These are phyloP conservation scores for Aurelia coerulea DNA, from an alignment of 30 jellyfish, hydroid and myxozoan genomes.

Conservation along the genomic window DNA sequence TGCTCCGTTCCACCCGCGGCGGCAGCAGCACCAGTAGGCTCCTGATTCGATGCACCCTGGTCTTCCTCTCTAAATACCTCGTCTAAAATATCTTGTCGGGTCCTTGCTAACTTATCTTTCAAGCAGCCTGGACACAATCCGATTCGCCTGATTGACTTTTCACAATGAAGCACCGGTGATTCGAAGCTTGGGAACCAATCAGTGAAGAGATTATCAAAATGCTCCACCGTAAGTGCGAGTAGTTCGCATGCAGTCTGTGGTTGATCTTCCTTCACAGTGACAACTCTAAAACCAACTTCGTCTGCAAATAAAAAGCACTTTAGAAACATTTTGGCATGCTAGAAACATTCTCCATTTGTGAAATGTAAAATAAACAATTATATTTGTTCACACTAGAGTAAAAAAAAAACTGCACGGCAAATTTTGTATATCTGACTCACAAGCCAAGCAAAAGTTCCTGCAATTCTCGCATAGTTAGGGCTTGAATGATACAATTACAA, in stretches of 20 bases:
- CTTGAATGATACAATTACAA: too few relatives aligned
- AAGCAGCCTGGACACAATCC: slow-evolving; percentile 91
- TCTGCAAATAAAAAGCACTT: background rate
- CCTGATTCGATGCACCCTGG: too few relatives aligned
- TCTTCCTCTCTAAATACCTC: background rate
- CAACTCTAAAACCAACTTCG: slow-evolving; percentile 79
- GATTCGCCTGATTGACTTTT: slow-evolving; percentile 60
- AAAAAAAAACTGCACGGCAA: too few relatives aligned
- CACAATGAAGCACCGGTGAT: slow-evolving; percentile 62
- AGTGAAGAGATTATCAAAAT: slow-evolving; percentile 79
- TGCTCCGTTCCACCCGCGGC: too few relatives aligned
- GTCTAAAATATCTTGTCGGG: background rate
- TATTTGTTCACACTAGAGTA: too few relatives aligned
- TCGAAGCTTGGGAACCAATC: slow-evolving; percentile 90
- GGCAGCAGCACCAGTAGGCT: too few relatives aligned
- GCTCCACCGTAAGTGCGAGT: slow-evolving; percentile 84
- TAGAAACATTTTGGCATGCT: too few relatives aligned
- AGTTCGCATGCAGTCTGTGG: slow-evolving; percentile 81
- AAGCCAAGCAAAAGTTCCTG: too few relatives aligned
- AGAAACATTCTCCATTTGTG: too few relatives aligned
- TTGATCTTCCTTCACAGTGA: slow-evolving; percentile 41
- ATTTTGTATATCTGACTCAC: too few relatives aligned
- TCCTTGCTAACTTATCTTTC: slow-evolving; percentile 2
- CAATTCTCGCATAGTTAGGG: too few relatives aligned
- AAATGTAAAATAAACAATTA: too few relatives aligned